These are phyloP conservation scores for Lateolabrax maculatus DNA, from an alignment of 2,797 vertebrate genomes.

Conservation along the genomic window DNA sequence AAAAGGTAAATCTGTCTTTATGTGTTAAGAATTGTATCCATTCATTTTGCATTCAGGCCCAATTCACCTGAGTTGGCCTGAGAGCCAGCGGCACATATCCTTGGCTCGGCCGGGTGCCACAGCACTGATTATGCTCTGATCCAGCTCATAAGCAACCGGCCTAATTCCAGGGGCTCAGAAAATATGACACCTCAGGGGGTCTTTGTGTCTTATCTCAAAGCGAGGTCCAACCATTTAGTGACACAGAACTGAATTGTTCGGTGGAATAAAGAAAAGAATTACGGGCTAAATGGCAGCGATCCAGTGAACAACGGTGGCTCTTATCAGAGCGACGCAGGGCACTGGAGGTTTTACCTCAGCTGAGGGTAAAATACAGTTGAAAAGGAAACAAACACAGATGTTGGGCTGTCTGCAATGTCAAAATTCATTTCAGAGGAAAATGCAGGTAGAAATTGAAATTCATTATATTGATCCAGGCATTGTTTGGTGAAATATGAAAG, in stretches of 20 bases:
- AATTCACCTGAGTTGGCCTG: conserved; percentile 51
- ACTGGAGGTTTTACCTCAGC: conserved; percentile 47
- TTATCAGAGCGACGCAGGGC: conserved; percentile 66
- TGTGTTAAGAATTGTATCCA: background rate
- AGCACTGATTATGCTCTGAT: conserved; percentile 53
- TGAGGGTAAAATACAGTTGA: conserved; percentile 18
- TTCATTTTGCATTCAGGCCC: conserved; percentile 11
- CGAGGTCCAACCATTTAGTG: conserved; percentile 51
- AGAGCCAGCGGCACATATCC: conserved; percentile 40
- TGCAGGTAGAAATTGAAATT: conserved; percentile 26
- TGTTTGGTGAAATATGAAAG: conserved; percentile 34
- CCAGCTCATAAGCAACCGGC: conserved; percentile 45
- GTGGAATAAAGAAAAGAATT: conserved; percentile 60
- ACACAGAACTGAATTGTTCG: conserved; percentile 59
- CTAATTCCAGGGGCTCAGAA: conserved; percentile 53
- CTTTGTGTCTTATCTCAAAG: conserved; percentile 65
- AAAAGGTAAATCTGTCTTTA: background rate
- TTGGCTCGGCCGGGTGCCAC: conserved; percentile 9
- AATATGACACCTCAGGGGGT: conserved; percentile 50
- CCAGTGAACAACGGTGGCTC: conserved; percentile 27
- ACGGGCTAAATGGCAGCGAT: conserved; percentile 50
- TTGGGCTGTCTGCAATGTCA: conserved; percentile 21
- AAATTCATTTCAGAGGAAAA: conserved; percentile 40
- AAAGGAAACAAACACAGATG: conserved; percentile 49
- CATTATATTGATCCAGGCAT: conserved; percentile 35